These are phyloP conservation scores for Diadema setosum DNA, from an alignment of 35 echinoderm and acorn worm species.

Conservation along the genomic window DNA sequence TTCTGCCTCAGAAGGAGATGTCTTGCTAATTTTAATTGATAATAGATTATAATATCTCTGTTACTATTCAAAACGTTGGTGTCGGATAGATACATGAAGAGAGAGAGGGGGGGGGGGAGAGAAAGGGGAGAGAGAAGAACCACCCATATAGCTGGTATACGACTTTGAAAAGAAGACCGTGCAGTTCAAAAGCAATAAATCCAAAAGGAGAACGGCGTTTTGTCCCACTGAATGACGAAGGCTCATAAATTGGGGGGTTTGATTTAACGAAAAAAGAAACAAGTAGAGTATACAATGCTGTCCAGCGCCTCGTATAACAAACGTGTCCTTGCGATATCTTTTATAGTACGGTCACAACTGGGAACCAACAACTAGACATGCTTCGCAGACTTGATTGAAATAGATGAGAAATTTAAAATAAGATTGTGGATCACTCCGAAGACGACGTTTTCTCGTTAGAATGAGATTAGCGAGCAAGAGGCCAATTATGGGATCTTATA, in stretches of 20 bases:
- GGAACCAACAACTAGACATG: not conserved
- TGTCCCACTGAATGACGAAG: too few relatives aligned
- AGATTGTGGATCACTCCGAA: not conserved
- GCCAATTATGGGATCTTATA: not conserved
- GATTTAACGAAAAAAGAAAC: not conserved
- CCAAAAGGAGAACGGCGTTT: too few relatives aligned
- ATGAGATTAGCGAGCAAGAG: not conserved
- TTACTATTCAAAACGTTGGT: too few relatives aligned
- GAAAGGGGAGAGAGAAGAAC: not conserved
- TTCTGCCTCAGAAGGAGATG: too few relatives aligned
- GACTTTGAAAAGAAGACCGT: too few relatives aligned
- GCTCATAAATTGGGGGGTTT: too few relatives aligned
- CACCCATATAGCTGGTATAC: not conserved
- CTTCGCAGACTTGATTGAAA: not conserved
- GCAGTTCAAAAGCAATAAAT: too few relatives aligned
- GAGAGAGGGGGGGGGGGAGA: not conserved
- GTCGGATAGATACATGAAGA: not conserved
- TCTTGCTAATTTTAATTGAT: too few relatives aligned
- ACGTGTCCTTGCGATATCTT: not conserved
- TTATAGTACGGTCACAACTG: not conserved
- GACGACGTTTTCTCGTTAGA: not conserved
- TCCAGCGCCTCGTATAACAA: not conserved
- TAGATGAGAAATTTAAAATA: not conserved
- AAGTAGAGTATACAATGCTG: not conserved
- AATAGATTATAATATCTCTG: too few relatives aligned